Conservation (phyloP, 2,113 vertebrate species). For the Serinus canaria region DNA sequence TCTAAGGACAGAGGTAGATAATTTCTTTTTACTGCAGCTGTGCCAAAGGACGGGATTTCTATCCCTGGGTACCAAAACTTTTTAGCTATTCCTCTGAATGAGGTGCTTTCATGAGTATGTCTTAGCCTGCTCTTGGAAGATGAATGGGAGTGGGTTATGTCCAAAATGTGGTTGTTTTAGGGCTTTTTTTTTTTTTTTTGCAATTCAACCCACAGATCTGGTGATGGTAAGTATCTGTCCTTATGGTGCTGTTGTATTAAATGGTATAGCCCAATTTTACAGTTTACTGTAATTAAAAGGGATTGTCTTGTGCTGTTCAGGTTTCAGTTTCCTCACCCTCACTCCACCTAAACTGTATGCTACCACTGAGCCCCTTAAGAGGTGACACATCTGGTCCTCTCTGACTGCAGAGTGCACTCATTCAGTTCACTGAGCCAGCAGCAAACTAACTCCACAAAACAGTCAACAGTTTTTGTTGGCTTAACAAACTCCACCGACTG, state of each 20-base stretch:
- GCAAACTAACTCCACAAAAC: background rate
- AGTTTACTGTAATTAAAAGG: background rate
- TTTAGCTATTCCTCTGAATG: background rate
- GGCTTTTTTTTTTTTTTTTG: background rate
- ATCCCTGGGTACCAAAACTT: background rate
- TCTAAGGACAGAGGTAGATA: background rate
- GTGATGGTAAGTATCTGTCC: background rate
- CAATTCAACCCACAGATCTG: background rate
- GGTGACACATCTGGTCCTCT: background rate
- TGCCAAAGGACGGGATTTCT: background rate
- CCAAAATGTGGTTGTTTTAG: background rate
- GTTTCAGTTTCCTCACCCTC: background rate
- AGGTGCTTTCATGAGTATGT: background rate
- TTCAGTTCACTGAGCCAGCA: background rate
- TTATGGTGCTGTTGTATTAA: background rate
- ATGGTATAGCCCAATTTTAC: background rate
- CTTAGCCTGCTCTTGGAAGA: background rate
- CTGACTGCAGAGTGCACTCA: background rate
- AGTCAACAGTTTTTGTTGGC: conserved; percentile 30
- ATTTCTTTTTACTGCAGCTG: background rate
- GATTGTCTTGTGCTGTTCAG: background rate
- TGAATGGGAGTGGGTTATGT: background rate
- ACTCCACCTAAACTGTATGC: background rate
- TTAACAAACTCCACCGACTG: conserved; percentile 41
- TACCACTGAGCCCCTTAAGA: background rate